phyloP scores from a whole-genome alignment of 2,797 vertebrate species.

The Fundulus diaphanus region DNA sequence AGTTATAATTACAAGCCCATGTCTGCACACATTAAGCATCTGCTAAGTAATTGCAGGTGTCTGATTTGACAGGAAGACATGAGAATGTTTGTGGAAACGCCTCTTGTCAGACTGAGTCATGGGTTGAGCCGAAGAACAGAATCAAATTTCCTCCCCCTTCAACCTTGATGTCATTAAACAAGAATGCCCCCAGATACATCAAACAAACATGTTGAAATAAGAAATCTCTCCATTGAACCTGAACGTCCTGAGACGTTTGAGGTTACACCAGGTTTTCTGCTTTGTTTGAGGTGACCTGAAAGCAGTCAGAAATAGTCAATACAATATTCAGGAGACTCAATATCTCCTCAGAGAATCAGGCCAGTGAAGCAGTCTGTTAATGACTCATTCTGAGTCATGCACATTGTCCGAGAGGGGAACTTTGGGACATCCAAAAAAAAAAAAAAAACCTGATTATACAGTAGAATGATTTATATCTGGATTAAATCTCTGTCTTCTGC shows the following conservation, averaged over 20 bases:
- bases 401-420: conserved; percentile 23
- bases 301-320: conserved; percentile 21
- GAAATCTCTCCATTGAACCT: conserved; percentile 7
- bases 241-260: neutral
- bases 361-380: conserved; percentile 21
- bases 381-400: conserved; percentile 55
- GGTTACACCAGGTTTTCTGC: conserved; percentile 2
- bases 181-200: conserved; percentile 40
- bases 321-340: conserved; percentile 17
- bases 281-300: conserved; percentile 4
- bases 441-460: neutral
- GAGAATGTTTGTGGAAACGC: neutral
- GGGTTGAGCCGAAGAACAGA: conserved; percentile 5
- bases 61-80: conserved; percentile 3
- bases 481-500: conserved; percentile 28
- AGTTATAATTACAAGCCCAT: neutral
- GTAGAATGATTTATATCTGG: conserved; percentile 41
- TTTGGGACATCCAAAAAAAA: conserved; percentile 40
- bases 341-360: conserved; percentile 14
- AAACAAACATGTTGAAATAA: conserved; percentile 32
- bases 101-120: conserved; percentile 1
- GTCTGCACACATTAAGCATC: conserved; percentile 8
- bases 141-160: conserved; percentile 5
- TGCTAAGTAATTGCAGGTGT: conserved; percentile 6
- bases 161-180: conserved; percentile 34